Conservation (phyloP, 2,113 vertebrate species). For the Montifringilla adamsi region DNA sequence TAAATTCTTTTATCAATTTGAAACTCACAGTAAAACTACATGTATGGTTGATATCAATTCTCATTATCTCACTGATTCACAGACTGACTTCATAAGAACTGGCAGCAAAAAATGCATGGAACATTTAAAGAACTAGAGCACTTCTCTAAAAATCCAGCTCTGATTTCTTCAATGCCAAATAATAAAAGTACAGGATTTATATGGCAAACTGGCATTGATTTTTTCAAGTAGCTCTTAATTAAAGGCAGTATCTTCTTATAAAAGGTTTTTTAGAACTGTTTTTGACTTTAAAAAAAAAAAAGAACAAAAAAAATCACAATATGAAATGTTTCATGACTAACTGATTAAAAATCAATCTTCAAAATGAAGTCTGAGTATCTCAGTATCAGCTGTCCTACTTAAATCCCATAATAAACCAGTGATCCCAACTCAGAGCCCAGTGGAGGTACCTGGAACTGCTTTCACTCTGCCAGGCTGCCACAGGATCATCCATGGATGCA, state of each 20-base stretch:
- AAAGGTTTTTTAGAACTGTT: neutral
- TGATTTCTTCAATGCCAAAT: neutral
- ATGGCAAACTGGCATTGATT: neutral
- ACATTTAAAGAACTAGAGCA: neutral
- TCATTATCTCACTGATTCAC: neutral
- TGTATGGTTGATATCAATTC: neutral
- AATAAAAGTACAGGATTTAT: neutral
- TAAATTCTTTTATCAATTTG: neutral
- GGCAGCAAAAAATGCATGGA: neutral
- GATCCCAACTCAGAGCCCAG: neutral
- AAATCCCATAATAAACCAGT: neutral
- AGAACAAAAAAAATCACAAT: neutral
- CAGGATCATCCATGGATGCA: constrained; percentile 83
- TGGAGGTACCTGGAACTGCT: constrained; percentile 89
- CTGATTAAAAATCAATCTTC: neutral
- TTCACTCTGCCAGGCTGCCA: constrained; percentile 90
- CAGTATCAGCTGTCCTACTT: neutral
- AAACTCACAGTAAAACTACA: neutral
- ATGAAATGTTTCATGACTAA: neutral
- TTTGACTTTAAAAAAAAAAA: neutral
- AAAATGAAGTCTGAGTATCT: neutral
- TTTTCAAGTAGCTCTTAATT: neutral
- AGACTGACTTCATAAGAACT: neutral
- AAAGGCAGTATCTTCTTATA: neutral
- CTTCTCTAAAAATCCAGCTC: neutral